phyloP scores from a whole-genome alignment of 2,113 vertebrate genomes.

The Phyllopteryx taeniolatus region DNA sequence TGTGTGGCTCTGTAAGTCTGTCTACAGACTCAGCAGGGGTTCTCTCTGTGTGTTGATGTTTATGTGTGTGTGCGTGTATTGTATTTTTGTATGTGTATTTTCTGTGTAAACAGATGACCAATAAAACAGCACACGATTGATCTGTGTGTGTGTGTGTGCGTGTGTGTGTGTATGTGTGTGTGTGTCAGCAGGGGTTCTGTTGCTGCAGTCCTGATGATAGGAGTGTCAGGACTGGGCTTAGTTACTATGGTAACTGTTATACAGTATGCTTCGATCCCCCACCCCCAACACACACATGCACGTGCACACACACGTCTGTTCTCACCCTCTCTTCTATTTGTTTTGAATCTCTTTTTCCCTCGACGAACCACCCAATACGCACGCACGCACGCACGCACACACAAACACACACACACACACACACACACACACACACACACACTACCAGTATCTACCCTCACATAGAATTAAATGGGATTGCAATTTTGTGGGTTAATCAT shows the following conservation, averaged over 20 bases:
- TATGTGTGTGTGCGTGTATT: background rate
- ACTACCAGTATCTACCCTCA: background rate
- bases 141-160: constrained; percentile 10
- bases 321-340: constrained; percentile 16
- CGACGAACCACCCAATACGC: background rate
- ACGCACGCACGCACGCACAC: background rate
- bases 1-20: constrained; percentile 11
- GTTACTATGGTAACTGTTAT: constrained; percentile 65
- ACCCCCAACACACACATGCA: constrained; percentile 1
- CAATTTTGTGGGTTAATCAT: constrained; percentile 21
- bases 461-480: constrained; percentile 18
- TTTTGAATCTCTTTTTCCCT: constrained; percentile 4
- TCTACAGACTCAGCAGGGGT: constrained; percentile 37
- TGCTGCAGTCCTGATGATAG: constrained; percentile 66
- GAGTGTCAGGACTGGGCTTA: constrained; percentile 63
- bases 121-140: constrained; percentile 20
- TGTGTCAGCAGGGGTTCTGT: constrained; percentile 66
- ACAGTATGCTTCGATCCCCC: constrained; percentile 39
- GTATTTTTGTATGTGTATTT: constrained; percentile 5
- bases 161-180: constrained; percentile 26
- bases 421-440: background rate
- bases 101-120: constrained; percentile 44
- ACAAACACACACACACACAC: background rate
- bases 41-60: constrained; percentile 9
- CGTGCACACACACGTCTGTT: constrained; percentile 9